Conservation (phyloP, 23 tunicate genomes). For the Clavelina lepadiformis region DNA sequence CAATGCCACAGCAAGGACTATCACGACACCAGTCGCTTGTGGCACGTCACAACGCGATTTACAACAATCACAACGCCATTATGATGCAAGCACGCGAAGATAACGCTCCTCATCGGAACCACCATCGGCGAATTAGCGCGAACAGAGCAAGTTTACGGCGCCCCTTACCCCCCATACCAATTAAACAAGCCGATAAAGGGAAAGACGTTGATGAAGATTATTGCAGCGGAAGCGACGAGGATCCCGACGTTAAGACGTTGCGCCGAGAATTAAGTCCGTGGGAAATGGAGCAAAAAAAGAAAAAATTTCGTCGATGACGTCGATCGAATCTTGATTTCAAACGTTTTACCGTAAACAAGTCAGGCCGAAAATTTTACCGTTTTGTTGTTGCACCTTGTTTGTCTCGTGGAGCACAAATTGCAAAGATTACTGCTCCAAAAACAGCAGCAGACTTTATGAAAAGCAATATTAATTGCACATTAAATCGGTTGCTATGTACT, state of each 20-base stretch:
- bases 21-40: conserved; percentile 27
- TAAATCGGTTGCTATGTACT: too few relatives aligned
- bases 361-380: too few relatives aligned
- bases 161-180: conserved; percentile 22
- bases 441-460: too few relatives aligned
- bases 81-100: neutral
- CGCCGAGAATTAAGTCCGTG: conserved; percentile 27
- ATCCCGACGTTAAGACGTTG: conserved; percentile 20
- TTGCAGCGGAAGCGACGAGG: conserved; percentile 54
- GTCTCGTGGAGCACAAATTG: too few relatives aligned
- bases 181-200: neutral
- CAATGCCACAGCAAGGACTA: neutral
- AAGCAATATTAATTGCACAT: too few relatives aligned
- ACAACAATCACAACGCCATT: conserved; percentile 12
- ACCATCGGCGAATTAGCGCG: neutral
- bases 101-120: neutral
- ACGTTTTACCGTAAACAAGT: too few relatives aligned
- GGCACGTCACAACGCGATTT: conserved; percentile 20
- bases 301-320: neutral
- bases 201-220: conserved; percentile 43
- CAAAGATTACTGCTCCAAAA: too few relatives aligned
- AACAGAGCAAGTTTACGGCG: neutral
- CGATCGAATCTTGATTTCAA: too few relatives aligned
- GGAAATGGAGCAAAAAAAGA: conserved; percentile 35
- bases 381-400: too few relatives aligned